These are phyloP conservation scores for Hoplostethus atlanticus DNA, from an alignment of 2,797 vertebrate genomes.

Conservation along the genomic window DNA sequence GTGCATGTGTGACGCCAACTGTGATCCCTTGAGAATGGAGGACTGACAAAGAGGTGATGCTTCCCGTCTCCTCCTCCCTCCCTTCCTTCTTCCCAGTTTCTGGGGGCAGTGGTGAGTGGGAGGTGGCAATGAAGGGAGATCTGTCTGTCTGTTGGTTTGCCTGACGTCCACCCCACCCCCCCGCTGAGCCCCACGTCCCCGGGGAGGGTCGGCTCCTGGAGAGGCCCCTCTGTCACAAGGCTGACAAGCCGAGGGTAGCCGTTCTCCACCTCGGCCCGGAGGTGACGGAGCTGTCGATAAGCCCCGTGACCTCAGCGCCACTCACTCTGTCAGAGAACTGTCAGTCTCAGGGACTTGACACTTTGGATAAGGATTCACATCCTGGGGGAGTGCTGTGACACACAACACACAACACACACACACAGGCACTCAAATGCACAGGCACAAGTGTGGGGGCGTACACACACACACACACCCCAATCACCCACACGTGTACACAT, in stretches of 20 bases:
- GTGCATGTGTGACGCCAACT: constrained; percentile 56
- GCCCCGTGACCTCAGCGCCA: constrained; percentile 18
- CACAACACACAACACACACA: constrained; percentile 12
- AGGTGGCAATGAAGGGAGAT: constrained; percentile 20
- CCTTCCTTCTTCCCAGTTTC: not conserved
- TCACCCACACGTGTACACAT: constrained; percentile 33
- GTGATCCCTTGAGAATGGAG: constrained; percentile 45
- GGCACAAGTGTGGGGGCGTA: not conserved
- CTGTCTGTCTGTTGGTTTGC: constrained; percentile 20
- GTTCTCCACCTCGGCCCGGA: constrained; percentile 42
- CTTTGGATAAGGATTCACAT: constrained; percentile 5
- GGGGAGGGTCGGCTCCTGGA: constrained; percentile 23
- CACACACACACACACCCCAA: constrained; percentile 18
- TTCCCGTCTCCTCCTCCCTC: constrained; percentile 17
- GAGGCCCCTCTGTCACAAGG: constrained; percentile 56
- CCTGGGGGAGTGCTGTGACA: constrained; percentile 38
- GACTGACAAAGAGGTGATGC: constrained; percentile 52
- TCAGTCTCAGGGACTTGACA: constrained; percentile 52
- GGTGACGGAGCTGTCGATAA: constrained; percentile 56
- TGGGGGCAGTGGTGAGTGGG: constrained; percentile 5
- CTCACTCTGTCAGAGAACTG: constrained; percentile 53
- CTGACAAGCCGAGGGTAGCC: constrained; percentile 54
- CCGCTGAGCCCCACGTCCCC: not conserved
- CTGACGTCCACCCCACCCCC: constrained; percentile 8
- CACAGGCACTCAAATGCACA: constrained; percentile 4